Conservation (phyloP, 2,797 vertebrate genomes). For the Sitta carolinensis region DNA sequence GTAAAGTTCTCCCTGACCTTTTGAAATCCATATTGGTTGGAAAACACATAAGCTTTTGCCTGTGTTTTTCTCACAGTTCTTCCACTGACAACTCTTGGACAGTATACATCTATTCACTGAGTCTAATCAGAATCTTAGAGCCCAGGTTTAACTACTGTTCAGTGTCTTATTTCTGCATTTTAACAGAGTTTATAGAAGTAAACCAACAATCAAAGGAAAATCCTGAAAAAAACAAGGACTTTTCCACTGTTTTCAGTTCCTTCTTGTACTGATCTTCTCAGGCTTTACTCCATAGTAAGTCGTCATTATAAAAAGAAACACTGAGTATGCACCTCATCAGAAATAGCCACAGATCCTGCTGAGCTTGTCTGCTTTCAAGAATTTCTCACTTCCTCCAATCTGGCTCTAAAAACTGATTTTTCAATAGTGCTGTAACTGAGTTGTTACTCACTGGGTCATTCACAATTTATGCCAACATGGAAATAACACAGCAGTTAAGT, state of each 20-base stretch:
- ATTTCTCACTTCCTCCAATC: neutral
- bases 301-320: neutral
- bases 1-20: neutral
- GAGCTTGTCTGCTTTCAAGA: neutral
- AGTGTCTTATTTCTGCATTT: neutral
- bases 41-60: neutral
- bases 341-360: neutral
- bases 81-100: neutral
- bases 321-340: neutral
- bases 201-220: neutral
- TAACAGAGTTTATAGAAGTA: neutral
- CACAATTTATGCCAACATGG: neutral
- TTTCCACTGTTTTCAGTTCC: neutral
- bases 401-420: neutral
- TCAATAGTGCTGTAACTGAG: neutral
- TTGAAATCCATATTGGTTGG: neutral
- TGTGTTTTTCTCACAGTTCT: neutral
- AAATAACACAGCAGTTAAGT: neutral
- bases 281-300: neutral
- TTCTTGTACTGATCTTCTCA: neutral
- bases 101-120: rapidly evolving
- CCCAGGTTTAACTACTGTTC: neutral
- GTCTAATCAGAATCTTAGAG: neutral
- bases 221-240: neutral
- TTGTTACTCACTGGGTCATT: neutral